Evolutionary conservation across 1,140 invertebrate genomes (phyloP).

Genomic region (Pogonomyrmex californicus): DNA sequence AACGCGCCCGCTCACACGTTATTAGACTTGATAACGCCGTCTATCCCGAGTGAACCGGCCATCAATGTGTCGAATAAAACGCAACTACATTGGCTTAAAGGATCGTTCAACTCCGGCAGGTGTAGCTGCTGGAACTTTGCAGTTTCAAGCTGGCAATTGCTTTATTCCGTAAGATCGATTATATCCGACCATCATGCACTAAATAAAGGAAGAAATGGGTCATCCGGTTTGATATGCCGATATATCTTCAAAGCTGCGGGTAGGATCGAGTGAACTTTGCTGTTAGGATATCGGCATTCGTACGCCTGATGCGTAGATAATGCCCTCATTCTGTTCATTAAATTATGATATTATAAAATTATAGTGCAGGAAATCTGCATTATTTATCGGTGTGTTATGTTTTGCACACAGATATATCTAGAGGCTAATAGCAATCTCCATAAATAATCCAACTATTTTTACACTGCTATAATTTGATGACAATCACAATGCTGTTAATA

Average conservation of each 20-base stretch:
- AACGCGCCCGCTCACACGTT: slow-evolving; percentile 61
- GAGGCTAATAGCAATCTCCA: background rate
- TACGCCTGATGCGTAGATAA: slow-evolving; percentile 17
- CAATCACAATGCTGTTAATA: background rate
- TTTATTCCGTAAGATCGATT: slow-evolving; percentile 36
- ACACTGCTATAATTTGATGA: background rate
- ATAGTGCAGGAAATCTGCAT: background rate
- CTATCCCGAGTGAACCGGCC: slow-evolving; percentile 44
- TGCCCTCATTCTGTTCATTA: slow-evolving; percentile 4
- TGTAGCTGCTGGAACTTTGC: slow-evolving; percentile 1
- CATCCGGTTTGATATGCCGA: slow-evolving; percentile 35
- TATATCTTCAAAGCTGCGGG: slow-evolving; percentile 36
- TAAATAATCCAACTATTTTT: background rate
- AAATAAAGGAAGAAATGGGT: slow-evolving; percentile 29
- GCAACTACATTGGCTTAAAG: slow-evolving; percentile 26
- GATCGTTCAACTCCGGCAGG: slow-evolving; percentile 41
- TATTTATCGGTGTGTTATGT: background rate
- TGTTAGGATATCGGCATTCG: background rate
- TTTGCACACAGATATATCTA: background rate
- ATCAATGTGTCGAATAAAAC: slow-evolving; percentile 42
- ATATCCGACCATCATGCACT: slow-evolving; percentile 25
- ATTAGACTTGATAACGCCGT: slow-evolving; percentile 49
- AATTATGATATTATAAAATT: slow-evolving; percentile 9
- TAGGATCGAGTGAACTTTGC: slow-evolving; percentile 17
- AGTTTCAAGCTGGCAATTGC: background rate